Evolutionary conservation across 2,113 vertebrate genomes (phyloP).

Genomic region (Ardeotis arabs): DNA sequence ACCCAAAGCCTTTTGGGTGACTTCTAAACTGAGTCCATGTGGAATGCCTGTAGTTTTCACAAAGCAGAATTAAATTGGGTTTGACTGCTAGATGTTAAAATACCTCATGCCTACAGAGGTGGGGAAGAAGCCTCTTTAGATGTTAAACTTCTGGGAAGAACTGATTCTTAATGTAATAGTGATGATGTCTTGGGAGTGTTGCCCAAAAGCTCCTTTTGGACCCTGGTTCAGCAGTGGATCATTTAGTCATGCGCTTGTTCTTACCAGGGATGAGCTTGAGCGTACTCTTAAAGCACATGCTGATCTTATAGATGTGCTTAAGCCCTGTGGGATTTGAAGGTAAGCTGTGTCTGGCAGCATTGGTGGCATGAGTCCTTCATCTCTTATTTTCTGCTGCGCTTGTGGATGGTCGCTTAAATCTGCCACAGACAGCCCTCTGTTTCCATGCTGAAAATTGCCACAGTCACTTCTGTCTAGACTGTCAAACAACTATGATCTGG

Average conservation of each 20-base stretch:
- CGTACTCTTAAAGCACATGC: background rate
- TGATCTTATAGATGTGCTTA: slow-evolving; percentile 18
- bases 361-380: background rate
- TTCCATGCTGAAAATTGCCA: background rate
- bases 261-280: slow-evolving; percentile 4
- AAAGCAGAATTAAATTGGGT: background rate
- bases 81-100: background rate
- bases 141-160: background rate
- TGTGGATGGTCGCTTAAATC: background rate
- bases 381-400: background rate
- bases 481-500: background rate
- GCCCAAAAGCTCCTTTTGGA: background rate
- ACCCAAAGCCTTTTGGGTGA: background rate
- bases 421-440: background rate
- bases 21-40: background rate
- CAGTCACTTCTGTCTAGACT: background rate
- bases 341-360: background rate
- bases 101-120: background rate
- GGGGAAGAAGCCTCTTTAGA: background rate
- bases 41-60: background rate
- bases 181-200: background rate
- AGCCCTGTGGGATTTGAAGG: slow-evolving; percentile 3
- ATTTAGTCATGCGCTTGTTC: background rate
- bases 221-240: background rate
- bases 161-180: background rate